Evolutionary conservation across 2,113 vertebrate genomes (phyloP).

Genomic region (Prinia subflava): DNA sequence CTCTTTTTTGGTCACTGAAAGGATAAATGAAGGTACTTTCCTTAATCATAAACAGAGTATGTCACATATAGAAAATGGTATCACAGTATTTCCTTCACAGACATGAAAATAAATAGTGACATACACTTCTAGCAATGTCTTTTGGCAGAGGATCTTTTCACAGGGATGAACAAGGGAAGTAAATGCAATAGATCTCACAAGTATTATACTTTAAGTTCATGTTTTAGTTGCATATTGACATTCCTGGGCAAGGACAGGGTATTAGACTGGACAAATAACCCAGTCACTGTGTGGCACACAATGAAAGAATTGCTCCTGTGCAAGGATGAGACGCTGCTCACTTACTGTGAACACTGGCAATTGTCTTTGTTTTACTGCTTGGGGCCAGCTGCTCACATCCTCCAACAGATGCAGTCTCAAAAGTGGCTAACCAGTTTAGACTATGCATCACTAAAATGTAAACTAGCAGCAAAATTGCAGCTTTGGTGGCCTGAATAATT

Average conservation of each 20-base stretch:
- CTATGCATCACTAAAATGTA: background rate
- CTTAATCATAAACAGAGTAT: background rate
- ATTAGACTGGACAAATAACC: background rate
- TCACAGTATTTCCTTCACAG: background rate
- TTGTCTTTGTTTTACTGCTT: background rate
- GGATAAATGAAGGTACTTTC: background rate
- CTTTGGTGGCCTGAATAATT: background rate
- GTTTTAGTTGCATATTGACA: background rate
- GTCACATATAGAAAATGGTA: background rate
- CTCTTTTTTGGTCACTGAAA: background rate
- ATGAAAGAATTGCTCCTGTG: background rate
- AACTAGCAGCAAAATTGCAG: background rate
- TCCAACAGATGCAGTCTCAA: background rate
- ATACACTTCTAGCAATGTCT: background rate
- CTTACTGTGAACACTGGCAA: background rate
- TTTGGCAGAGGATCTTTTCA: background rate
- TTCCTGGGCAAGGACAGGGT: background rate
- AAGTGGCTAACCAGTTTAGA: background rate
- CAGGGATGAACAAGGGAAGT: background rate
- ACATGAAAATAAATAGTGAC: background rate
- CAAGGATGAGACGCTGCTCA: rapidly evolving
- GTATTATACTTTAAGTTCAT: background rate
- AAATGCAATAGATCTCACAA: background rate
- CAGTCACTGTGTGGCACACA: background rate
- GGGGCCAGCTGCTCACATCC: background rate